Evolutionary conservation across 2,797 vertebrate species (phyloP).

Genomic region (Girardinus metallicus): DNA sequence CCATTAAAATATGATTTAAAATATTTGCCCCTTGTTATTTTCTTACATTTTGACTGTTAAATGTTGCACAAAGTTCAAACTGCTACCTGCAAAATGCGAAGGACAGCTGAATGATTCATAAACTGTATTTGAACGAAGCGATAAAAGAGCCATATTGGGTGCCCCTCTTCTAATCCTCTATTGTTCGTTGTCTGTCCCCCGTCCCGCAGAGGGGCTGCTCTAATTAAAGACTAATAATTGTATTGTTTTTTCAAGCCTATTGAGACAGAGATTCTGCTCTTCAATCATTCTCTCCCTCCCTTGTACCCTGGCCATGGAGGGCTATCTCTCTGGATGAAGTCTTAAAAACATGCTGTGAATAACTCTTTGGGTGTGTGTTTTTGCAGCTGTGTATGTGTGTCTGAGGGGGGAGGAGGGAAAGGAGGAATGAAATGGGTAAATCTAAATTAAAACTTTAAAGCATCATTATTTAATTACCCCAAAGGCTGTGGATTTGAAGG

Average conservation of each 20-base stretch:
- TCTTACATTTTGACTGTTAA: slow-evolving; percentile 18
- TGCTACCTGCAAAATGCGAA: slow-evolving; percentile 21
- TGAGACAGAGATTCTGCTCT: slow-evolving; percentile 76
- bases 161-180: slow-evolving; percentile 73
- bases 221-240: slow-evolving; percentile 83
- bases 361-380: slow-evolving; percentile 20
- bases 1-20: neutral
- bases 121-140: slow-evolving; percentile 65
- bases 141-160: slow-evolving; percentile 76
- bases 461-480: slow-evolving; percentile 99
- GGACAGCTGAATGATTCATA: slow-evolving; percentile 58
- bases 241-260: slow-evolving; percentile 79
- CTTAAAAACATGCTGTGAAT: slow-evolving; percentile 42
- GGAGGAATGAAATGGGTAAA: slow-evolving; percentile 72
- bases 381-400: slow-evolving; percentile 19
- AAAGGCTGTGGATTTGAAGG: slow-evolving; percentile 90
- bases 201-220: slow-evolving; percentile 71
- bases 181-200: slow-evolving; percentile 73
- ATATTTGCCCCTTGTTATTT: neutral
- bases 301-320: slow-evolving; percentile 52
- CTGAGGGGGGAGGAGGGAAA: slow-evolving; percentile 18
- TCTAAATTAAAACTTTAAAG: slow-evolving; percentile 99
- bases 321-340: slow-evolving; percentile 69
- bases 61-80: slow-evolving; percentile 25
- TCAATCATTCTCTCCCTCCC: slow-evolving; percentile 70